phyloP scores from a whole-genome alignment of 2,888 invertebrate genomes.

The Nomada ruficornis region DNA sequence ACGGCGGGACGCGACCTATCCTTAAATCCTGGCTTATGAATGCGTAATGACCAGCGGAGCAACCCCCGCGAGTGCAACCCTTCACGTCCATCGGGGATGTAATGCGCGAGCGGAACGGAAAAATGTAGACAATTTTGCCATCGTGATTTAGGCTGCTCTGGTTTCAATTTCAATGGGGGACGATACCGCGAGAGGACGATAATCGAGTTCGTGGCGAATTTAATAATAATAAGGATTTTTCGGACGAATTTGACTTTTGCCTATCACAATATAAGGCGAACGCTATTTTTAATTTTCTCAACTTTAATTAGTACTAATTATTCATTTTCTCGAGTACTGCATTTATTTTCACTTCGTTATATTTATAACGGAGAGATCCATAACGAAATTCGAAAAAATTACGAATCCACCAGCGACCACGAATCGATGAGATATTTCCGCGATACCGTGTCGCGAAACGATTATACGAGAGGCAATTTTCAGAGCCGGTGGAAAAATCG shows the following conservation, averaged over 20 bases:
- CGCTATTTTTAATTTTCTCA: too few species aligned
- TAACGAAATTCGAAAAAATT: conserved; percentile 4
- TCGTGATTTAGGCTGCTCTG: conserved; percentile 28
- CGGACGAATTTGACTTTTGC: too few species aligned
- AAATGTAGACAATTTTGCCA: conserved; percentile 65
- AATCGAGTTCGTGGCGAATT: too few species aligned
- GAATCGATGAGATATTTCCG: conserved; percentile 22
- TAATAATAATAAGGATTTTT: too few species aligned
- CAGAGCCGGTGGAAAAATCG: conserved; percentile 29
- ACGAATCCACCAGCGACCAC: neutral
- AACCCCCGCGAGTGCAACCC: conserved; percentile 57
- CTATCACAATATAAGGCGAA: too few species aligned
- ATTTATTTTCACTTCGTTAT: too few species aligned
- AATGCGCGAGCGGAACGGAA: conserved; percentile 45
- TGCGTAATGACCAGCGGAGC: conserved; percentile 74
- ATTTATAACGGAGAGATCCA: neutral
- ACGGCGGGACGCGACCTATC: conserved; percentile 70
- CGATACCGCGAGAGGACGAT: neutral
- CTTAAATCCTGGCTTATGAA: conserved; percentile 80
- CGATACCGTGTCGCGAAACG: neutral
- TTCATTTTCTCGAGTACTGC: neutral
- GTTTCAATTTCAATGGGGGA: neutral
- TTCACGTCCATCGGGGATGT: conserved; percentile 34
- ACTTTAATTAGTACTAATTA: too few species aligned
- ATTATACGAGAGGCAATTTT: conserved; percentile 32